phyloP scores from a whole-genome alignment of 37 sponge, comb jelly and placozoan species.

The Haliclona indistincta region DNA sequence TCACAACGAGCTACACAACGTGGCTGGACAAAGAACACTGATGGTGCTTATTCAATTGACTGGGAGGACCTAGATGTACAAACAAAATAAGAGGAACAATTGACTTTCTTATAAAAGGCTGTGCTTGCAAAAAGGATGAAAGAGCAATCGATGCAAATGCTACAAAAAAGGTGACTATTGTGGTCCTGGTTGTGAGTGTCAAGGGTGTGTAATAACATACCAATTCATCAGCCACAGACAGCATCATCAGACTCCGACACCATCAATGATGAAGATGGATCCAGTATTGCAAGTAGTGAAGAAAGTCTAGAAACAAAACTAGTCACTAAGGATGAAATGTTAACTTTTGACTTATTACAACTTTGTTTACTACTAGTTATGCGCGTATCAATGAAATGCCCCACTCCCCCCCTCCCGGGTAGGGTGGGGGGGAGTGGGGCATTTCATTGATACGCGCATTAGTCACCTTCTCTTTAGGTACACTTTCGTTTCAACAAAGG shows the following conservation, averaged over 20 bases:
- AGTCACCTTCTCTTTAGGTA: no score
- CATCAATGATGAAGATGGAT: background rate
- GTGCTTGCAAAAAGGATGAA: conserved; percentile 17
- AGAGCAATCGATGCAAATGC: conserved; percentile 7
- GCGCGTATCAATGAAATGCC: no score
- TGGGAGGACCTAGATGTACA: background rate
- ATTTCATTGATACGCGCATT: no score
- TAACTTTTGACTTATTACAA: no score
- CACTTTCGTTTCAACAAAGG: no score
- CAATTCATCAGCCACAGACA: background rate
- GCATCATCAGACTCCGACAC: no score
- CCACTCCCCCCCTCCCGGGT: no score
- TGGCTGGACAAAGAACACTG: background rate
- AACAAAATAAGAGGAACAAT: background rate
- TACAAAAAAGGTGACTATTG: background rate
- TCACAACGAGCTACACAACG: no score
- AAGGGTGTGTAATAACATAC: conserved; percentile 22
- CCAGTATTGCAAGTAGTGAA: background rate
- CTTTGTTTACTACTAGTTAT: no score
- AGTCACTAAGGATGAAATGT: background rate
- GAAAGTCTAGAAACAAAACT: background rate
- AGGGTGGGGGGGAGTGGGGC: no score
- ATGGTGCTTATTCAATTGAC: background rate
- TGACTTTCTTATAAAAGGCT: conserved; percentile 7
- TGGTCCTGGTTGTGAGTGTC: no score